Percentiles rank a stretch among this genome's conserved stretches.
Conservation (phyloP, 2,797 vertebrate genomes). For the Parauchenoglanis punctatus region DNA sequence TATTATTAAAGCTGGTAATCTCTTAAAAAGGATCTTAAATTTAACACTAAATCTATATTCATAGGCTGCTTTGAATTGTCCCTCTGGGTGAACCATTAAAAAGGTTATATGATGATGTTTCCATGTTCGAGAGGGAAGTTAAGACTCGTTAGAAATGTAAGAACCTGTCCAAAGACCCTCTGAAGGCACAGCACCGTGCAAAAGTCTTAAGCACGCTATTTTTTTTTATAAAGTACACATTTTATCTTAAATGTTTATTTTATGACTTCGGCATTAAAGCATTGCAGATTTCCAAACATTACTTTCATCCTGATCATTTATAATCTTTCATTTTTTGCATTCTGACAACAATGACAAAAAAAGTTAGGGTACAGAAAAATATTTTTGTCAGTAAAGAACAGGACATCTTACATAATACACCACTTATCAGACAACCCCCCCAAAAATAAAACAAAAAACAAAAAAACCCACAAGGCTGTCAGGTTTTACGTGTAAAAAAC, state of each 20-base stretch:
- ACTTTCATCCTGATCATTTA: neutral
- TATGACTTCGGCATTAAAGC: neutral
- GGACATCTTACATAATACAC: neutral
- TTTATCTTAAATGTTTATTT: neutral
- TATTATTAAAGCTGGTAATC: neutral
- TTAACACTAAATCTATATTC: neutral
- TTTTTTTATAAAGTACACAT: neutral
- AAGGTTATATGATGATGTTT: neutral
- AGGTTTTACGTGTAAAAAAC: neutral
- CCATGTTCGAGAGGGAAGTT: neutral
- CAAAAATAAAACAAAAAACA: neutral
- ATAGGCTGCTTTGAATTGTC: neutral
- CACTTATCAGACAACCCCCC: neutral
- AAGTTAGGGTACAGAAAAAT: neutral
- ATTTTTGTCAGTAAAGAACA: neutral
- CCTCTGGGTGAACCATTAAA: neutral
- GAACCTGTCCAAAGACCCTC: neutral
- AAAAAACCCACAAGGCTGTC: neutral
- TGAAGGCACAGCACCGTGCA: no score
- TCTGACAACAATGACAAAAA: neutral
- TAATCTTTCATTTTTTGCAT: neutral
- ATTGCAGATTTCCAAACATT: neutral
- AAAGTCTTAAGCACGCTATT: neutral
- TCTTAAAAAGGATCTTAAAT: neutral
- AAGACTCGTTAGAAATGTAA: neutral